Conservation (phyloP, 2,797 vertebrate species). For the Tauraco hartlaubi region DNA sequence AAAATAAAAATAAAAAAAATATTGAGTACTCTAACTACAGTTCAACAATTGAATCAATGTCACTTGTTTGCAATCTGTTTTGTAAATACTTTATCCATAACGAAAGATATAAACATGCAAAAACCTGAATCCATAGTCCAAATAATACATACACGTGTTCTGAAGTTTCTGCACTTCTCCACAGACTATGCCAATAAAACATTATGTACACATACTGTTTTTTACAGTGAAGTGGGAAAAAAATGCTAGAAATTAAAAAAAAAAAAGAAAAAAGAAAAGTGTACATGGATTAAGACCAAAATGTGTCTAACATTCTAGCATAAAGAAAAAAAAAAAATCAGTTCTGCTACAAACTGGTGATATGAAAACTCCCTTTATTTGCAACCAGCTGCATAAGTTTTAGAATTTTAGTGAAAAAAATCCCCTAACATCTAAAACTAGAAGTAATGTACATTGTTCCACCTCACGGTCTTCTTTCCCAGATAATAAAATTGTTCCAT, state of each 20-base stretch:
- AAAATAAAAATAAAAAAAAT: constrained; percentile 80
- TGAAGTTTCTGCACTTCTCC: constrained; percentile 93
- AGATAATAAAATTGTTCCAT: constrained; percentile 87
- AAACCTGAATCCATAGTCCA: constrained; percentile 95
- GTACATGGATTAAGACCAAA: constrained; percentile 96
- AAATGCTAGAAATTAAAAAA: constrained; percentile 92
- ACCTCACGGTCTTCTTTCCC: constrained; percentile 84
- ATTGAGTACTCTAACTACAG: constrained; percentile 88
- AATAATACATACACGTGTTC: constrained; percentile 98
- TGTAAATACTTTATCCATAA: constrained; percentile 95
- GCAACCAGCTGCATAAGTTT: constrained; percentile 95
- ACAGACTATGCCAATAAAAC: constrained; percentile 96
- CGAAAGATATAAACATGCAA: constrained; percentile 99
- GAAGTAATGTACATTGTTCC: constrained; percentile 91
- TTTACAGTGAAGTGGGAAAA: constrained; percentile 96
- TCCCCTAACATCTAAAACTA: constrained; percentile 89
- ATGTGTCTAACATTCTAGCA: constrained; percentile 91
- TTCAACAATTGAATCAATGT: constrained; percentile 91
- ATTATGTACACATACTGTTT: constrained; percentile 99
- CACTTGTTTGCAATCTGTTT: constrained; percentile 92
- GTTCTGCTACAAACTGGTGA: constrained; percentile 93
- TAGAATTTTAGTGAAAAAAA: constrained; percentile 90
- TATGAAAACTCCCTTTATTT: constrained; percentile 96
- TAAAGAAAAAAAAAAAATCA: constrained; percentile 85
- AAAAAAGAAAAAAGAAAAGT: constrained; percentile 86